Evolutionary conservation across 2,113 vertebrate genomes (phyloP).

Genomic region (Leptodactylus fuscus): DNA sequence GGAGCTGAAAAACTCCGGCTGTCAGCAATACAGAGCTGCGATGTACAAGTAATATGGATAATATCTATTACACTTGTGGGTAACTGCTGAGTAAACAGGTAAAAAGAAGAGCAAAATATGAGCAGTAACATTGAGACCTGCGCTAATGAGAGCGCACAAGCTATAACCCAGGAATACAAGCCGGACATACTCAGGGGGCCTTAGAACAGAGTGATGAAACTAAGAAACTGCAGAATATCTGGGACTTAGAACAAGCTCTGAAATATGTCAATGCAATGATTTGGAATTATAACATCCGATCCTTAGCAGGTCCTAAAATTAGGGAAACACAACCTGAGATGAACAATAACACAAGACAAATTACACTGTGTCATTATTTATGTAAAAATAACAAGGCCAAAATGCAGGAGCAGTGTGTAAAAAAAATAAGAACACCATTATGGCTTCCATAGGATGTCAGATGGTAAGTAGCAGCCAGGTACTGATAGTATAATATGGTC

Average conservation of each 20-base stretch:
- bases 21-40: background rate
- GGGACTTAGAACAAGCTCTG: background rate
- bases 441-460: too few species aligned
- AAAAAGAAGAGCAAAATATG: constrained; percentile 9
- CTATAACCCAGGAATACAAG: background rate
- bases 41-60: constrained; percentile 10
- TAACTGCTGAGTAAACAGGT: constrained; percentile 23
- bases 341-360: too few species aligned
- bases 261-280: background rate
- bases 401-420: too few species aligned
- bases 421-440: too few species aligned
- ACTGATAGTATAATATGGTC: too few species aligned
- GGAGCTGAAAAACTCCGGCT: background rate
- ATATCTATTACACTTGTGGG: constrained; percentile 23
- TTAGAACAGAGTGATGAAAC: background rate
- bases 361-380: too few species aligned
- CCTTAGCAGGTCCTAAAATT: too few species aligned
- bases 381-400: too few species aligned
- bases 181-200: background rate
- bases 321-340: too few species aligned
- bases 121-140: background rate
- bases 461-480: too few species aligned
- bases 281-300: too few species aligned
- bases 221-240: background rate
- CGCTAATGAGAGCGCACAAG: background rate